Percentiles rank a stretch among this genome's conserved stretches.
phyloP scores from a whole-genome alignment of 2,797 vertebrate species.

The Typhlichthys eigenmanni region DNA sequence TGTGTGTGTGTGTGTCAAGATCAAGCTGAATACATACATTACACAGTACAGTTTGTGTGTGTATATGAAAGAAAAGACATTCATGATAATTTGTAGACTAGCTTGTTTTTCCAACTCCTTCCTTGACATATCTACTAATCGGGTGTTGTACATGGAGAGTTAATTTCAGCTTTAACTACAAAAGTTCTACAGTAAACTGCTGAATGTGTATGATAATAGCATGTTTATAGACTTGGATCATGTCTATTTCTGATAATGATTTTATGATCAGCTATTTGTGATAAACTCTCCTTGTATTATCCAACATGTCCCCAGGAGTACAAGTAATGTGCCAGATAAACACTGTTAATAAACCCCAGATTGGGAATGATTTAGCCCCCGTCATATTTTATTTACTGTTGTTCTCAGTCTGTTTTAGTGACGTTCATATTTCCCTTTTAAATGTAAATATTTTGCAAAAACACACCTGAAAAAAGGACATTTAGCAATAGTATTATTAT shows the following conservation, averaged over 20 bases:
- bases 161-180: too few relatives aligned
- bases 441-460: too few relatives aligned
- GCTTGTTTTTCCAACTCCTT: too few relatives aligned
- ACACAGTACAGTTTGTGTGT: not conserved
- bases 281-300: constrained; percentile 2
- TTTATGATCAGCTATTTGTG: not conserved
- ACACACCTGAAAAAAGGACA: too few relatives aligned
- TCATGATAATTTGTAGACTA: not conserved
- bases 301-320: constrained; percentile 4
- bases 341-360: constrained; percentile 34
- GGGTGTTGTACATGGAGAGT: too few relatives aligned
- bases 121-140: too few relatives aligned
- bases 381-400: constrained; percentile 18
- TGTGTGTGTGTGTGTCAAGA: not conserved
- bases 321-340: constrained; percentile 28
- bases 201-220: too few relatives aligned
- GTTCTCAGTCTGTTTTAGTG: constrained; percentile 30
- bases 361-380: constrained; percentile 22
- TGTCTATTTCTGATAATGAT: not conserved
- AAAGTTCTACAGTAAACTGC: too few relatives aligned
- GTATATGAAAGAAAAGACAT: not conserved
- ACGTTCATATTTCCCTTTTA: constrained; percentile 36
- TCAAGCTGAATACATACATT: too few relatives aligned
- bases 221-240: not conserved
- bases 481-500: too few relatives aligned